Conservation (phyloP, 2,797 vertebrate species). For the Pangasius mekongensis region DNA sequence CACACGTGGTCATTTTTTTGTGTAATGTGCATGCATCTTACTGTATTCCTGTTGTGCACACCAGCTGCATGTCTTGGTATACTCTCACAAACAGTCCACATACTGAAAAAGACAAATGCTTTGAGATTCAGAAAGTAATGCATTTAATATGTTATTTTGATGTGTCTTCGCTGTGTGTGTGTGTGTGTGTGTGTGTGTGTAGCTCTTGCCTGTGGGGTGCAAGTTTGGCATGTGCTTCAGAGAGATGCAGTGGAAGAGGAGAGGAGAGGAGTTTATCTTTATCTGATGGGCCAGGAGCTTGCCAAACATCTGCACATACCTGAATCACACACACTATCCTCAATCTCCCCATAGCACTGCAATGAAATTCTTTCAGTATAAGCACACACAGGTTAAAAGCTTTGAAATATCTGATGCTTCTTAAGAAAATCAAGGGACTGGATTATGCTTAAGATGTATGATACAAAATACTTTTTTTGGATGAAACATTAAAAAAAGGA, state of each 20-base stretch:
- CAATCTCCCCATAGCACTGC: conserved; percentile 15
- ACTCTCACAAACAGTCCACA: conserved; percentile 82
- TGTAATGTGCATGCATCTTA: conserved; percentile 70
- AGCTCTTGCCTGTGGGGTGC: conserved; percentile 80
- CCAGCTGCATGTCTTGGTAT: conserved; percentile 86
- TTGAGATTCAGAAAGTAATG: not conserved
- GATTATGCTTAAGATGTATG: not conserved
- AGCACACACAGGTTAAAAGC: conserved; percentile 10
- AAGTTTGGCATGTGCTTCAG: conserved; percentile 83
- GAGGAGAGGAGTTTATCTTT: conserved; percentile 82
- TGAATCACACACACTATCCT: conserved; percentile 63
- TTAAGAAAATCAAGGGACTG: conserved; percentile 16
- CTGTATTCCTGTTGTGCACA: conserved; percentile 91
- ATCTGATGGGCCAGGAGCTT: conserved; percentile 81
- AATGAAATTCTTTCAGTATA: conserved; percentile 8
- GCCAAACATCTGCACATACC: conserved; percentile 88
- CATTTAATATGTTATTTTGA: not conserved
- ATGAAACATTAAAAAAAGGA: not conserved
- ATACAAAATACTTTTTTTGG: not conserved
- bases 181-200: conserved; percentile 25
- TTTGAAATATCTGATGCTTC: conserved; percentile 21
- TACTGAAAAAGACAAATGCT: not conserved
- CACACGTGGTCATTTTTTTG: not conserved
- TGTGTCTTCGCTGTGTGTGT: conserved; percentile 1
- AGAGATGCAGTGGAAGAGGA: conserved; percentile 87